Conservation (phyloP, 2,797 vertebrate species). For the Ispidina lecontei region DNA sequence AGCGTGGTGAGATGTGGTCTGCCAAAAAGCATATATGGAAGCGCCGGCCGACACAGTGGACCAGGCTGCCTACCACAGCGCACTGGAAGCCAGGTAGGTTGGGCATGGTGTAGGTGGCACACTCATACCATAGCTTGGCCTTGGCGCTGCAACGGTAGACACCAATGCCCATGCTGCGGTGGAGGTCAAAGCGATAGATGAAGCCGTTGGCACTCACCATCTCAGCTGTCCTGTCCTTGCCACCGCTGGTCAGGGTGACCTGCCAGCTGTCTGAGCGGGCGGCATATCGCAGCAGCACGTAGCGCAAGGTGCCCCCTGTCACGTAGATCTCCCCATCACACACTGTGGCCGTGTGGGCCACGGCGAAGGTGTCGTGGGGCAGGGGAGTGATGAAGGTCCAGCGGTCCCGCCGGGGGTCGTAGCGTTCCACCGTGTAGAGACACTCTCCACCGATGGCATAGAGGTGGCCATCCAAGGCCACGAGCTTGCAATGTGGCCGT, state of each 20-base stretch:
- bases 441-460: conserved; percentile 96
- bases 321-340: conserved; percentile 89
- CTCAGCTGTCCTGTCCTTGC: conserved; percentile 83
- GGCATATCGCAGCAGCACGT: conserved; percentile 86
- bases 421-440: conserved; percentile 89
- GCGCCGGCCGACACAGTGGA: conserved; percentile 87
- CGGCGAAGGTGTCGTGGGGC: conserved; percentile 90
- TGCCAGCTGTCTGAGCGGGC: conserved; percentile 83
- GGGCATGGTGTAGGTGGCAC: conserved; percentile 71
- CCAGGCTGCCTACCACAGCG: conserved; percentile 69
- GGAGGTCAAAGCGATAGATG: conserved; percentile 91
- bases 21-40: conserved; percentile 86
- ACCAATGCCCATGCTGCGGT: conserved; percentile 79
- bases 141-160: conserved; percentile 88
- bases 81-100: conserved; percentile 85
- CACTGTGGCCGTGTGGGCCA: conserved; percentile 87
- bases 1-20: conserved; percentile 87
- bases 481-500: conserved; percentile 90
- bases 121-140: conserved; percentile 90
- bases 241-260: conserved; percentile 69
- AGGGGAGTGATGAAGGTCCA: conserved; percentile 89
- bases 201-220: conserved; percentile 85
- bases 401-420: conserved; percentile 87
- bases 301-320: conserved; percentile 88
- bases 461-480: conserved; percentile 87